Conservation (phyloP, 2,888 invertebrate genomes). For the Eupithecia inturbata region DNA sequence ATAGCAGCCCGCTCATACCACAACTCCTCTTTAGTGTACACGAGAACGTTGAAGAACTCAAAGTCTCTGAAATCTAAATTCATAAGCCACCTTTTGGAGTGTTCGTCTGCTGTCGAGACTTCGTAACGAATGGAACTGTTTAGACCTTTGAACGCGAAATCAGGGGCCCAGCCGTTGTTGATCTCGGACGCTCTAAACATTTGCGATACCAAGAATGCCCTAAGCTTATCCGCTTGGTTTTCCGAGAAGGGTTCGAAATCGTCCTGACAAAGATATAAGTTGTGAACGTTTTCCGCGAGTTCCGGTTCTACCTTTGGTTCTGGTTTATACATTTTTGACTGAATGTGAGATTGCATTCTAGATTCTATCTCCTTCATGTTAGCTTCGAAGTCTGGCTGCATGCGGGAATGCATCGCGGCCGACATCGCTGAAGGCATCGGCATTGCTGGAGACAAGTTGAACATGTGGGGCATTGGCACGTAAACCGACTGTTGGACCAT, state of each 20-base stretch:
- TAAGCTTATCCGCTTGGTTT: constrained; percentile 59
- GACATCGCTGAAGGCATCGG: not conserved
- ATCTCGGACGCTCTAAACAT: constrained; percentile 59
- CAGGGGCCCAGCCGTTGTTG: constrained; percentile 61
- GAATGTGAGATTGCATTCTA: constrained; percentile 18
- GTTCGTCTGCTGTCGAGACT: constrained; percentile 61
- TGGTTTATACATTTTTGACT: constrained; percentile 4
- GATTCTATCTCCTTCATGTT: constrained; percentile 16
- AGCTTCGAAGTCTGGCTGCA: constrained; percentile 6
- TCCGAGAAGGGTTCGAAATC: constrained; percentile 65
- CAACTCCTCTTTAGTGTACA: constrained; percentile 72
- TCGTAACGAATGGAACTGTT: constrained; percentile 67
- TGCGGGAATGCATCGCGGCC: constrained; percentile 12
- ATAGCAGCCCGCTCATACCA: constrained; percentile 77
- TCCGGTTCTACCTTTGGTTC: not conserved
- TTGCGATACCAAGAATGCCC: constrained; percentile 62
- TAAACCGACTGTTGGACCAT: constrained; percentile 36
- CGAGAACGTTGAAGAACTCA: constrained; percentile 62
- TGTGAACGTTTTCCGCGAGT: constrained; percentile 39
- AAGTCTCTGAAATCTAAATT: constrained; percentile 66
- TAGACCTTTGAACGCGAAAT: constrained; percentile 65
- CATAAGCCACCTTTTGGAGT: constrained; percentile 68
- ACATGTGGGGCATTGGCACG: constrained; percentile 20
- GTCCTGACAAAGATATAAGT: constrained; percentile 71
- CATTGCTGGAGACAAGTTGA: constrained; percentile 2